Conservation (phyloP, 2,888 invertebrate species). For the Thecocarcelia acutangulata region DNA sequence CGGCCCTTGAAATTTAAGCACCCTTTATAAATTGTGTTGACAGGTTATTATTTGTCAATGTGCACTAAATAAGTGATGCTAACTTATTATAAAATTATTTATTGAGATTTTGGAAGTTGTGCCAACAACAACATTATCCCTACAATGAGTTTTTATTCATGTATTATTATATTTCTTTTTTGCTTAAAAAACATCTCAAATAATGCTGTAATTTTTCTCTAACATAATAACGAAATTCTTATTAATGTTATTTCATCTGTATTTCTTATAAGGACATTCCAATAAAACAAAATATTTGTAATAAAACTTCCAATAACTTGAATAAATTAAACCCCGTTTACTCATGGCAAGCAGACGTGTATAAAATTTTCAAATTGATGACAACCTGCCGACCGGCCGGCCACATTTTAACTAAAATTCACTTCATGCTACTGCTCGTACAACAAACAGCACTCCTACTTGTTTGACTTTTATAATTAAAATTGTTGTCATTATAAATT, state of each 20-base stretch:
- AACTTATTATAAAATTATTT: too few relatives aligned
- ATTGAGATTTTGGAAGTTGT: too few relatives aligned
- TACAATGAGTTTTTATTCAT: too few relatives aligned
- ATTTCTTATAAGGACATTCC: background rate
- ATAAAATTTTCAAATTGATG: slow-evolving; percentile 35
- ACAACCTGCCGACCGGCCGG: slow-evolving; percentile 4
- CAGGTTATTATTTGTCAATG: too few relatives aligned
- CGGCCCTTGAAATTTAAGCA: too few relatives aligned
- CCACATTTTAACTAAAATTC: slow-evolving; percentile 1
- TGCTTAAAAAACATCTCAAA: too few relatives aligned
- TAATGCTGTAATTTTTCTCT: too few relatives aligned
- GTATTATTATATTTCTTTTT: too few relatives aligned
- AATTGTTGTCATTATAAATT: slow-evolving; percentile 55
- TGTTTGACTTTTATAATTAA: slow-evolving; percentile 51
- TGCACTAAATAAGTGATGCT: too few relatives aligned
- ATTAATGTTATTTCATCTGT: background rate
- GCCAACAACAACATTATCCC: too few relatives aligned
- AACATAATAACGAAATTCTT: slow-evolving; percentile 8
- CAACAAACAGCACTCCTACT: slow-evolving; percentile 58
- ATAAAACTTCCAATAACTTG: slow-evolving; percentile 1
- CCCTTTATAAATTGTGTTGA: too few relatives aligned
- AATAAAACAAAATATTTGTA: background rate
- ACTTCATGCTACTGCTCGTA: slow-evolving; percentile 12
- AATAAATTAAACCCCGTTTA: slow-evolving; percentile 1
- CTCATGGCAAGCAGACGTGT: background rate